These are phyloP conservation scores for Brienomyrus brachyistius DNA, from an alignment of 2,113 vertebrate species.

Conservation along the genomic window DNA sequence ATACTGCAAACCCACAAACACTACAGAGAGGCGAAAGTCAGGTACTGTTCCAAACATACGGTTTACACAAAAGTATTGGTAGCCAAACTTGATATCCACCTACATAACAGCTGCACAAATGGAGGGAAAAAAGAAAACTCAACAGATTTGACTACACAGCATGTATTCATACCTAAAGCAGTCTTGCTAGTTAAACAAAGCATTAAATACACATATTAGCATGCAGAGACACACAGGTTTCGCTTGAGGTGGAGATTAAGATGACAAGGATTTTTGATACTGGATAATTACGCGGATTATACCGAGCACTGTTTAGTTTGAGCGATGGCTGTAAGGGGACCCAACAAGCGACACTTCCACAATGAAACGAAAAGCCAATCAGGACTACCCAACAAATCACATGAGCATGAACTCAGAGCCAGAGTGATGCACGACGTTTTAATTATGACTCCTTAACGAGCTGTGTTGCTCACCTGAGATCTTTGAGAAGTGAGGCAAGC, in stretches of 20 bases:
- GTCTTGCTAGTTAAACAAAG: not conserved
- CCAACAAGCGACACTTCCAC: not conserved
- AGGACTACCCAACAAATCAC: not conserved
- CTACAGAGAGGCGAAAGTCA: not conserved
- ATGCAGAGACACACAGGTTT: not conserved
- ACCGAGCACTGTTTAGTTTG: not conserved
- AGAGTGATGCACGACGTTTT: not conserved
- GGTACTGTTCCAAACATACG: not conserved
- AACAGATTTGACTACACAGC: not conserved
- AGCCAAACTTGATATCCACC: not conserved
- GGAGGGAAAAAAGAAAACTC: not conserved
- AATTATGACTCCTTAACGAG: not conserved
- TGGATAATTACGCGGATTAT: not conserved
- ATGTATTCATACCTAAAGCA: not conserved
- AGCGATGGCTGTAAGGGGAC: not conserved
- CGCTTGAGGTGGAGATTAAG: not conserved
- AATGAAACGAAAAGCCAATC: not conserved
- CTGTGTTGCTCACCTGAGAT: slow-evolving; percentile 71
- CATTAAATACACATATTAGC: not conserved
- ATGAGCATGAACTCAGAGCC: not conserved
- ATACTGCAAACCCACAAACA: not conserved
- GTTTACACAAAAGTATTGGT: not conserved
- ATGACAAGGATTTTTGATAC: not conserved
- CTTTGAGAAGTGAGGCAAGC: slow-evolving; percentile 74
- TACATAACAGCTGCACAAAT: not conserved